phyloP scores from a whole-genome alignment of 2,888 invertebrate genomes.

The Cecidostiba fungosa region DNA sequence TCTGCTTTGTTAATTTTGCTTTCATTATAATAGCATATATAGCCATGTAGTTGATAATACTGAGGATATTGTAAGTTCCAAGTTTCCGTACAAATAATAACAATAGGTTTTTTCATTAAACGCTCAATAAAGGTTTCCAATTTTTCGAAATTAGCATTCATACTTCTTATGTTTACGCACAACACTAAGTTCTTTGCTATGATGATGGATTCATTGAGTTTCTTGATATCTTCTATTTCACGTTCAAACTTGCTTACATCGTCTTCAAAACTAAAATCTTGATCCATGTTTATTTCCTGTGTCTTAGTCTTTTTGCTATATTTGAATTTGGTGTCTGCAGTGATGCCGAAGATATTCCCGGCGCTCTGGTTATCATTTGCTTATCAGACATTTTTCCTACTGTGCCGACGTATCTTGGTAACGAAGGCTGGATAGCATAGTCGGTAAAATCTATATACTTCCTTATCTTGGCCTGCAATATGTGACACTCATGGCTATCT shows the following conservation, averaged over 20 bases:
- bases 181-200: not conserved
- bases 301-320: too few relatives aligned
- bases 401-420: not conserved
- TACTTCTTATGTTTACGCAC: slow-evolving; percentile 13
- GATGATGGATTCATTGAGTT: not conserved
- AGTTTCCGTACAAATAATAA: slow-evolving; percentile 21
- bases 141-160: not conserved
- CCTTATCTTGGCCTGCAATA: not conserved
- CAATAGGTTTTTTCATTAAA: not conserved
- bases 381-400: not conserved
- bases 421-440: not conserved
- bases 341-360: too few relatives aligned
- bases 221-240: not conserved
- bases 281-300: too few relatives aligned
- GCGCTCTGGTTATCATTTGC: too few relatives aligned
- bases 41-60: not conserved
- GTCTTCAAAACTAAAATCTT: not conserved
- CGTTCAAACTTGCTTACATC: too few relatives aligned
- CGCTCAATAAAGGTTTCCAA: not conserved
- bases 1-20: too few relatives aligned
- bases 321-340: too few relatives aligned
- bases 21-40: too few relatives aligned
- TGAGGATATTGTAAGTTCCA: not conserved
- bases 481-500: not conserved
- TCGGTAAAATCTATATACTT: not conserved